Base-by-base conservation (phyloP, 2,113 vertebrate genomes). In the Hydrolagus affinis region DNA sequence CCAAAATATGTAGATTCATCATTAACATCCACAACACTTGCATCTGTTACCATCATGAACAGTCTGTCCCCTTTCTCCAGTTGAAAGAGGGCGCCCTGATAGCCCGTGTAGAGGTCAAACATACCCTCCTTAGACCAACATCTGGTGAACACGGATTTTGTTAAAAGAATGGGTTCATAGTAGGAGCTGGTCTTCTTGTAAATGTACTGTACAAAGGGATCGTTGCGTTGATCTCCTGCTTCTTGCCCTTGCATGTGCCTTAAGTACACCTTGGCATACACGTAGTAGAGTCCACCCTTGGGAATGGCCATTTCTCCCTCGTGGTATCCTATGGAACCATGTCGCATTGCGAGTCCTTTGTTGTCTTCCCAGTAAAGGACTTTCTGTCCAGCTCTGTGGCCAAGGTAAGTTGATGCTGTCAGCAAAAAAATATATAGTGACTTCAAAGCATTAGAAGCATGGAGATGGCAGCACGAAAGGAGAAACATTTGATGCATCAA, bases 71-170 rank as follows among this genome's bases (percentile, higher is more conserved):
- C 88, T 64, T 77, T 62, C 32, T 87, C 70, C 59, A 90, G 86
- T 19, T 86, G 86, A 62, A 90, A 90, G 64, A 90, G 74, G 25
- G 89, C 89, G 30, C 90, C 90, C 72, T 90, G 88, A 73, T 89
- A 88, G 76, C 87, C 88, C 83, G 90, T 87, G 72, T 87, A 73
- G 6, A 88, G 66, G 21, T 86, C 85, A 57, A 85, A 78, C n/a
- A 59, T 73, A 19, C 77, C 57, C 0, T 57, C 80, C 6, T 15
- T 17, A 59, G 75, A 57, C 86, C 86, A 86, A 57, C 86, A 86
- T 28, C 59, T 70, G 59, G 85, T 75, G 11, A 68, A 56, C 8
- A 25, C 75, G 7, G 90, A 77, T 78, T 88, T 90, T 0, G 87
- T 71, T 1, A 90, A 86, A 86, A 0, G 59, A n/a, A 86, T 57